phyloP scores from a whole-genome alignment of 2,888 invertebrate genomes.

The Euzophera pinguis region DNA sequence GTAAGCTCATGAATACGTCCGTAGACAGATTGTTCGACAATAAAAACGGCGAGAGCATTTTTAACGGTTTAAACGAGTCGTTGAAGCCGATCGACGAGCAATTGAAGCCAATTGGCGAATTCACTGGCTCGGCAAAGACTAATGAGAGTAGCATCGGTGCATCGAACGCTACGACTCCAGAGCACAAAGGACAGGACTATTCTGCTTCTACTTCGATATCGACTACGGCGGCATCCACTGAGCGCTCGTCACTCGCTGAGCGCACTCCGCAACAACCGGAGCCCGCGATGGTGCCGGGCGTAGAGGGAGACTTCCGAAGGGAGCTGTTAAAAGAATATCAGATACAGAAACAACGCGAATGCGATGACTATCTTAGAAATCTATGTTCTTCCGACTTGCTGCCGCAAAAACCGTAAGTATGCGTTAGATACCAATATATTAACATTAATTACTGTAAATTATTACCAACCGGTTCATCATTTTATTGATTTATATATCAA shows the following conservation, averaged over 20 bases:
- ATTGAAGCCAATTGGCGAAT: slow-evolving; percentile 53
- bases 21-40: slow-evolving; percentile 93
- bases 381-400: slow-evolving; percentile 62
- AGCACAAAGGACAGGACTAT: slow-evolving; percentile 83
- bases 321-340: slow-evolving; percentile 91
- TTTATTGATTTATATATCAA: no score
- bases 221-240: slow-evolving; percentile 84
- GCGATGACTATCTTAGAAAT: slow-evolving; percentile 70
- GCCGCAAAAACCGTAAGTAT: slow-evolving; percentile 60
- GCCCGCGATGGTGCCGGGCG: slow-evolving; percentile 39
- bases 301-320: slow-evolving; percentile 72
- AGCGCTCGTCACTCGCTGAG: slow-evolving; percentile 61
- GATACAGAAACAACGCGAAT: slow-evolving; percentile 84
- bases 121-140: slow-evolving; percentile 38
- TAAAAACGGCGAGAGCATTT: slow-evolving; percentile 87
- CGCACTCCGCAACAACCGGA: slow-evolving; percentile 50
- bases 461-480: no score
- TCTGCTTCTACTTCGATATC: slow-evolving; percentile 82
- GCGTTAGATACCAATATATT: not conserved
- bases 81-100: slow-evolving; percentile 63
- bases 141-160: slow-evolving; percentile 58
- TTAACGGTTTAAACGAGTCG: slow-evolving; percentile 83
- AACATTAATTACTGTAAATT: no score
- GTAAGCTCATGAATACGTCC: slow-evolving; percentile 92
- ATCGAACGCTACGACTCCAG: slow-evolving; percentile 82